These are phyloP conservation scores for Tyria jacobaeae DNA, from an alignment of 2,888 invertebrate genomes.

Conservation along the genomic window DNA sequence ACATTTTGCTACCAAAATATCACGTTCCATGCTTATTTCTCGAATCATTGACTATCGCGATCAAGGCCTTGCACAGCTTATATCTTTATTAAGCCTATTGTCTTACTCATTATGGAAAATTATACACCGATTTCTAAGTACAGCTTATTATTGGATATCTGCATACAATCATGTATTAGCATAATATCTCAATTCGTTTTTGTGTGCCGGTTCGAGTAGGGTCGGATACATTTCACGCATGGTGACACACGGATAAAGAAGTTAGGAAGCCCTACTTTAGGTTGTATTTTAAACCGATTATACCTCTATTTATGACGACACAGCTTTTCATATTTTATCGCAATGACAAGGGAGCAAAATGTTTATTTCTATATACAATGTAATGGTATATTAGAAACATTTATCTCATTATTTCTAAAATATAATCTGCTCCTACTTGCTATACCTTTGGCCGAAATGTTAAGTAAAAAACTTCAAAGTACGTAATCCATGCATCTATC, in stretches of 20 bases:
- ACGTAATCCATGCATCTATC: background rate
- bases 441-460: background rate
- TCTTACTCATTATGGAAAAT: slow-evolving; percentile 84
- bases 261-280: slow-evolving; percentile 18
- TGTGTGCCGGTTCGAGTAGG: slow-evolving; percentile 64
- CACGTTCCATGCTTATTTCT: slow-evolving; percentile 33
- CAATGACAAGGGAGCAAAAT: background rate
- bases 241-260: slow-evolving; percentile 33
- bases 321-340: background rate
- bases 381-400: background rate
- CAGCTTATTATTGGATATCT: slow-evolving; percentile 82
- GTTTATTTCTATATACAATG: background rate
- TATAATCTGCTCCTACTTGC: background rate
- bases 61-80: slow-evolving; percentile 69
- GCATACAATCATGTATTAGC: slow-evolving; percentile 85
- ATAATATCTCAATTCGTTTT: slow-evolving; percentile 86
- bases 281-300: slow-evolving; percentile 1
- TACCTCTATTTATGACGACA: background rate
- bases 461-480: background rate
- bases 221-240: slow-evolving; percentile 54
- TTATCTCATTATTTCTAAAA: background rate
- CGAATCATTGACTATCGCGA: slow-evolving; percentile 64
- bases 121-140: slow-evolving; percentile 73
- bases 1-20: slow-evolving; percentile 25
- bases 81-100: slow-evolving; percentile 83